These are phyloP conservation scores for Zaprionus taronus DNA, from an alignment of 1,140 invertebrate genomes.

Conservation along the genomic window DNA sequence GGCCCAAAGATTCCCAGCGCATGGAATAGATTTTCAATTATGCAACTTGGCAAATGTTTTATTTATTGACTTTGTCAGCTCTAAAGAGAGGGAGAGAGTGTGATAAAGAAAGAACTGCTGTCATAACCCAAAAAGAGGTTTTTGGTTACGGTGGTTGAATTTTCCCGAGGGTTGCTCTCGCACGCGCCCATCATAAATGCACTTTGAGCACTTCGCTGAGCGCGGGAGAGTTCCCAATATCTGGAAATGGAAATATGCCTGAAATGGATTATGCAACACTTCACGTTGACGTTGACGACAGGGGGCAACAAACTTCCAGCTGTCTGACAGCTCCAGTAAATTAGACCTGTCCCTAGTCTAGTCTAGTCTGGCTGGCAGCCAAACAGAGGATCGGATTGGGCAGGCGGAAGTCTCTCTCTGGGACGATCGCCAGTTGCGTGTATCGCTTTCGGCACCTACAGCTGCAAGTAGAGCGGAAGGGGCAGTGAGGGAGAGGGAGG, in stretches of 20 bases:
- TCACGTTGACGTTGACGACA: slow-evolving; percentile 5
- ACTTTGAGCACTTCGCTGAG: slow-evolving; percentile 44
- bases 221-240: not conserved
- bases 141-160: slow-evolving; percentile 73
- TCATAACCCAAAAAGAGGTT: slow-evolving; percentile 59
- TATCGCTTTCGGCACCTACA: slow-evolving; percentile 69
- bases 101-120: slow-evolving; percentile 7
- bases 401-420: slow-evolving; percentile 35
- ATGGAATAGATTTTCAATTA: slow-evolving; percentile 69
- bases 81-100: not conserved
- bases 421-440: slow-evolving; percentile 53
- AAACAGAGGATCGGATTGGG: slow-evolving; percentile 22
- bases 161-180: slow-evolving; percentile 46
- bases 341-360: slow-evolving; percentile 46
- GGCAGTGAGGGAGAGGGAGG: not conserved
- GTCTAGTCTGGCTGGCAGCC: slow-evolving; percentile 42
- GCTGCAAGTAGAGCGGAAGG: not conserved
- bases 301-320: slow-evolving; percentile 55
- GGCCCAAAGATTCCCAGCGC: slow-evolving; percentile 48
- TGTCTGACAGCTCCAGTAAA: slow-evolving; percentile 45
- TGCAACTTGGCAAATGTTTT: slow-evolving; percentile 78
- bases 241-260: slow-evolving; percentile 7
- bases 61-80: slow-evolving; percentile 74
- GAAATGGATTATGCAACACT: slow-evolving; percentile 61
- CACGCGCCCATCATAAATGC: slow-evolving; percentile 56